Conservation (phyloP, 2,888 invertebrate genomes). For the Morinoia aosen region DNA sequence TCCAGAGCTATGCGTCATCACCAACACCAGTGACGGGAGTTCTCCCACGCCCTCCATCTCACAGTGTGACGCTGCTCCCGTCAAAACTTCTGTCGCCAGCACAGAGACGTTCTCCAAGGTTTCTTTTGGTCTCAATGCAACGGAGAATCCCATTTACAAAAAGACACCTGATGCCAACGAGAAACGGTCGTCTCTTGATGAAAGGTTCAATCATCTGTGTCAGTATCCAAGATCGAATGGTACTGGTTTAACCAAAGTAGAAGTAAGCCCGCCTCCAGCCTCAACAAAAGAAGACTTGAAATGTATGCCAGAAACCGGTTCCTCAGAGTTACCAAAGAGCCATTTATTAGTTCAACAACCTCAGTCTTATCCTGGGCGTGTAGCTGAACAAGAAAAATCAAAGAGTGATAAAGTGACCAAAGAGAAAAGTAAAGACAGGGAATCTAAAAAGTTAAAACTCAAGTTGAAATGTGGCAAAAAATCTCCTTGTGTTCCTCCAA, state of each 20-base stretch:
- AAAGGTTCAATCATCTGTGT: conserved; percentile 39
- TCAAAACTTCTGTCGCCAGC: neutral
- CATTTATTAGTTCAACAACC: conserved; percentile 39
- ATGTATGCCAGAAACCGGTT: neutral
- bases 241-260: neutral
- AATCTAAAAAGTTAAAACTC: conserved; percentile 64
- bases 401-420: conserved; percentile 57
- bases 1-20: conserved; percentile 45
- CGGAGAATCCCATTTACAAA: neutral
- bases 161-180: neutral
- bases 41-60: conserved; percentile 25
- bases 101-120: neutral
- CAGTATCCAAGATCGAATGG: conserved; percentile 4
- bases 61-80: neutral
- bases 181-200: neutral
- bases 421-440: conserved; percentile 61
- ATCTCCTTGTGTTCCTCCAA: conserved; percentile 61
- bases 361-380: conserved; percentile 39
- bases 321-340: conserved; percentile 23
- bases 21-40: neutral
- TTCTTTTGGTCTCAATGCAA: neutral
- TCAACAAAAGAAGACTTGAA: neutral
- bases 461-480: conserved; percentile 62
- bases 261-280: neutral
- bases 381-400: conserved; percentile 25